Conservation (phyloP, 2,888 invertebrate species). For the Pycnomerus fuliginosus region DNA sequence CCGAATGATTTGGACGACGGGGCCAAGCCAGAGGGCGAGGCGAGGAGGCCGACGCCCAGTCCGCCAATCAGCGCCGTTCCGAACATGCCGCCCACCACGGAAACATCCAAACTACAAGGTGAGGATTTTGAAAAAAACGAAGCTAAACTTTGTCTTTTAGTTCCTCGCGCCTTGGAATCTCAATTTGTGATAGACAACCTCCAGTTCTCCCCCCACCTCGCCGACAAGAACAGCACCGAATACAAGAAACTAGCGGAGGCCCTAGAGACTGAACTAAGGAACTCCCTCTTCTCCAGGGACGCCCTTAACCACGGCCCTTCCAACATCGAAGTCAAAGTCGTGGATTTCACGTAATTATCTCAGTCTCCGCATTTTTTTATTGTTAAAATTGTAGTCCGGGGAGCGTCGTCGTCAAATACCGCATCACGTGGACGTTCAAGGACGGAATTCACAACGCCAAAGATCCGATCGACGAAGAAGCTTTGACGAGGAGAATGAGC, state of each 20-base stretch:
- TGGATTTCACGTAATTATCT: conserved; percentile 59
- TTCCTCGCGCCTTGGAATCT: conserved; percentile 70
- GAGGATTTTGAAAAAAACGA: conserved; percentile 30
- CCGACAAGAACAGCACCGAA: conserved; percentile 61
- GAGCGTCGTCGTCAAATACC: conserved; percentile 65
- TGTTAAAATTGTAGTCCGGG: too few relatives aligned
- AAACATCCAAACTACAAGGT: conserved; percentile 60
- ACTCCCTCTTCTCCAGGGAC: conserved; percentile 58
- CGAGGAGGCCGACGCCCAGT: conserved; percentile 47
- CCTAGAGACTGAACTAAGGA: conserved; percentile 62
- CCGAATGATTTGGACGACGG: conserved; percentile 15
- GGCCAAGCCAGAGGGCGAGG: too few relatives aligned
- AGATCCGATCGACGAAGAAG: conserved; percentile 55
- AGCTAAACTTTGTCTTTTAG: conserved; percentile 49
- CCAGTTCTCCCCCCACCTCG: conserved; percentile 60
- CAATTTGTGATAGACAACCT: conserved; percentile 67
- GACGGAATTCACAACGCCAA: conserved; percentile 51
- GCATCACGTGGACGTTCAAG: conserved; percentile 66
- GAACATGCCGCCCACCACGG: conserved; percentile 50
- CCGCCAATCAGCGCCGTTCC: conserved; percentile 46
- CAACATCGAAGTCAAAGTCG: conserved; percentile 61
- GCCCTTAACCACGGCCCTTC: conserved; percentile 57
- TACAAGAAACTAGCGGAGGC: conserved; percentile 62
- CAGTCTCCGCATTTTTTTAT: neutral
- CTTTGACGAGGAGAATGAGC: conserved; percentile 55